phyloP scores from a whole-genome alignment of 2,888 invertebrate genomes.

The Yponomeuta cagnagella region DNA sequence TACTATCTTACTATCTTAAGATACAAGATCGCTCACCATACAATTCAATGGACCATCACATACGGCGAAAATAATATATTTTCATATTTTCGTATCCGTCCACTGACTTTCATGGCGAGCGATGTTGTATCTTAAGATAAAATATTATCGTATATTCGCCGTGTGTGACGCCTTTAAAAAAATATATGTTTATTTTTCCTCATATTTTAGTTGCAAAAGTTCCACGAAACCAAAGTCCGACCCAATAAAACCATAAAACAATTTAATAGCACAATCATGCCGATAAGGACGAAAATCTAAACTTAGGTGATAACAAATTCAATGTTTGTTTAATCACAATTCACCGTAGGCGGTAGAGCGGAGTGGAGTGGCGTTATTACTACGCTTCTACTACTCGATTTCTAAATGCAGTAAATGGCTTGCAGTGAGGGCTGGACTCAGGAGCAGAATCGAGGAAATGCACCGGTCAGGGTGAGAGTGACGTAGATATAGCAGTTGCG shows the following conservation, averaged over 20 bases:
- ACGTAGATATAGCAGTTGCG: background rate
- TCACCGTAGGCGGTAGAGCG: background rate
- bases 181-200: no score
- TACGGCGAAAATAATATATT: no score
- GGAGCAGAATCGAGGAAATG: background rate
- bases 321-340: background rate
- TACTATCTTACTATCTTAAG: no score
- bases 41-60: no score
- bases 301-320: background rate
- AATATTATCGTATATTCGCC: no score
- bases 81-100: no score
- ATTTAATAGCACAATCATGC: background rate
- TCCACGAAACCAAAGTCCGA: background rate
- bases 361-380: background rate
- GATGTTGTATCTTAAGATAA: no score
- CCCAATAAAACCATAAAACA: background rate
- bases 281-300: background rate
- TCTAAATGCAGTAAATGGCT: no score
- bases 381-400: background rate
- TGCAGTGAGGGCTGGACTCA: background rate
- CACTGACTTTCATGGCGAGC: no score
- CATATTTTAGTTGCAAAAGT: background rate
- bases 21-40: no score
- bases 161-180: no score
- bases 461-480: background rate